A percentile compares a stretch with the other conserved stretches of the same genome.
Conservation (phyloP, 2,113 vertebrate genomes). For the Platichthys flesus region DNA sequence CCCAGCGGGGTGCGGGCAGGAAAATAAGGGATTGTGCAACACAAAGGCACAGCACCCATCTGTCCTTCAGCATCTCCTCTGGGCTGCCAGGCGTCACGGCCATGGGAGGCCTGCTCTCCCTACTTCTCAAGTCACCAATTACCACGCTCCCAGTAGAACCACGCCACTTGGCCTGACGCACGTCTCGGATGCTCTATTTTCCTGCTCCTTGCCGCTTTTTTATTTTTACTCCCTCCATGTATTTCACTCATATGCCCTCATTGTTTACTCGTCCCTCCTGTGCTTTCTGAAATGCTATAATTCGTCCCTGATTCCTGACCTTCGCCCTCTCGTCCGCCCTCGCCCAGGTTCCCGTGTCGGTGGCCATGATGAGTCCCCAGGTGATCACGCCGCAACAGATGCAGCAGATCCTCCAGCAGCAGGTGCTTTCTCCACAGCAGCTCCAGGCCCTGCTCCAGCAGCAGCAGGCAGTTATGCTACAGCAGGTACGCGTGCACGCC, state of each 20-base stretch:
- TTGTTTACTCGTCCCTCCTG: conserved; percentile 29
- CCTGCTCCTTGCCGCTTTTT: background rate
- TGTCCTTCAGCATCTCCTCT: conserved; percentile 78
- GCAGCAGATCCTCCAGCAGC: conserved; percentile 99
- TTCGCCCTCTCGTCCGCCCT: background rate
- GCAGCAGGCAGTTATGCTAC: conserved; percentile 98
- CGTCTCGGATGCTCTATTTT: conserved; percentile 42
- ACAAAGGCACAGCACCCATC: conserved; percentile 73
- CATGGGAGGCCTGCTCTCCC: conserved; percentile 61
- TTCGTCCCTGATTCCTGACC: background rate
- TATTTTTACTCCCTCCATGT: background rate
- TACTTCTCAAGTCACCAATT: conserved; percentile 62
- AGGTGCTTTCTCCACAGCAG: conserved; percentile 98
- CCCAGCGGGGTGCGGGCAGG: conserved; percentile 58
- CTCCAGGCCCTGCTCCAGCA: conserved; percentile 98
- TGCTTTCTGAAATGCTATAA: conserved; percentile 24
- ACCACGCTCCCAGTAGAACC: conserved; percentile 59
- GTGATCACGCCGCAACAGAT: conserved; percentile 99
- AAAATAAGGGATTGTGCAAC: conserved; percentile 70
- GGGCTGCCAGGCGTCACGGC: conserved; percentile 60
- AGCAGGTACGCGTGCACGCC: conserved; percentile 86
- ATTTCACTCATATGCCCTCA: background rate
- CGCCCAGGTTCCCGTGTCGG: conserved; percentile 94
- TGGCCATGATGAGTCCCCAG: conserved; percentile 99
- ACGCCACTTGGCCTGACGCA: conserved; percentile 27